These are phyloP conservation scores for Catonia carolina DNA, from an alignment of 2,888 invertebrate species.

Conservation along the genomic window DNA sequence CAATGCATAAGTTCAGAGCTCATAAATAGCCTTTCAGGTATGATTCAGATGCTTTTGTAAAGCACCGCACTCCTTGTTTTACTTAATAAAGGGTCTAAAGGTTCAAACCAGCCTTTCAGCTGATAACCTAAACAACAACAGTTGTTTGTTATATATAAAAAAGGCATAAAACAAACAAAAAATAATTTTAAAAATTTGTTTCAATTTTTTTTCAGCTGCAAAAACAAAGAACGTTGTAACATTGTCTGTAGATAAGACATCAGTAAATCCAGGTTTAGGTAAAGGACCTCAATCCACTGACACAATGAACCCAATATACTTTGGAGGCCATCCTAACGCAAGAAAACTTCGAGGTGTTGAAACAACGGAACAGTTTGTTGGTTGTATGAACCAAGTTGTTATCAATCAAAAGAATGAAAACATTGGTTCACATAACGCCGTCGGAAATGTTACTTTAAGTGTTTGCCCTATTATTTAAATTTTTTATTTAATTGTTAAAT, in stretches of 20 bases:
- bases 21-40: too few relatives aligned
- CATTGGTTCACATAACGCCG: conserved; percentile 53
- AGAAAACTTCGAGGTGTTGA: conserved; percentile 56
- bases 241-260: conserved; percentile 75
- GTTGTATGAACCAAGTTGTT: conserved; percentile 67
- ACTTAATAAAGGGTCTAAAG: too few relatives aligned
- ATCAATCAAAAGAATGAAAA: conserved; percentile 54
- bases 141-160: too few relatives aligned
- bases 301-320: conserved; percentile 77
- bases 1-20: too few relatives aligned
- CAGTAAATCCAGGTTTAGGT: conserved; percentile 66
- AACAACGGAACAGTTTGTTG: conserved; percentile 65
- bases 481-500: not conserved
- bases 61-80: too few relatives aligned
- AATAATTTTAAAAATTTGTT: too few relatives aligned
- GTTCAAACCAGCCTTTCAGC: too few relatives aligned
- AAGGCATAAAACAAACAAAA: too few relatives aligned
- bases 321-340: conserved; percentile 75
- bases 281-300: conserved; percentile 61
- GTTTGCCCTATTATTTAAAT: conserved; percentile 69
- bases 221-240: conserved; percentile 89
- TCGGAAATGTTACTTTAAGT: conserved; percentile 67
- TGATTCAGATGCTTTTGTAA: too few relatives aligned
- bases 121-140: too few relatives aligned
- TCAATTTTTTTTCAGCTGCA: conserved; percentile 58